Conservation (phyloP, 2,113 vertebrate genomes). For the Peromyscus californicus region DNA sequence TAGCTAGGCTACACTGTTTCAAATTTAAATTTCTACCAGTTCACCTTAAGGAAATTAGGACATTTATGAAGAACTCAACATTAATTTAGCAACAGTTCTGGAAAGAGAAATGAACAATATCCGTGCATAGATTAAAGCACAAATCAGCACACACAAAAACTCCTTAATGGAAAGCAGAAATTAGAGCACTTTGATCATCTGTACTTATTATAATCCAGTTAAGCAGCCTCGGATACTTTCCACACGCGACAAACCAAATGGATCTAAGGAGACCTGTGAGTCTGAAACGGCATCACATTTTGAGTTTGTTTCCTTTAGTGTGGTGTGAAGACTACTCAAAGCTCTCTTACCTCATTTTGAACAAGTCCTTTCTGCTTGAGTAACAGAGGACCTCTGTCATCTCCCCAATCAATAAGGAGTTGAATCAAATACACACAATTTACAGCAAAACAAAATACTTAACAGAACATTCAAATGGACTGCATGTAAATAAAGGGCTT, state of each 20-base stretch:
- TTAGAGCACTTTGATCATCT: constrained; percentile 51
- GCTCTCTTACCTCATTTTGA: constrained; percentile 56
- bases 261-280: constrained; percentile 30
- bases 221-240: constrained; percentile 47
- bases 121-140: constrained; percentile 44
- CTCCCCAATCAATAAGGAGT: constrained; percentile 51
- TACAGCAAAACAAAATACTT: constrained; percentile 50
- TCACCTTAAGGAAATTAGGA: constrained; percentile 41
- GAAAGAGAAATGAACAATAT: constrained; percentile 69
- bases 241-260: constrained; percentile 66
- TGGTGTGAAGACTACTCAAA: constrained; percentile 33
- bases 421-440: constrained; percentile 49
- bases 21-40: constrained; percentile 37
- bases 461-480: constrained; percentile 46
- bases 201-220: constrained; percentile 66
- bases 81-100: constrained; percentile 61
- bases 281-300: constrained; percentile 52
- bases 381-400: neutral
- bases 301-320: constrained; percentile 59
- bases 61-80: constrained; percentile 61
- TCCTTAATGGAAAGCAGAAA: constrained; percentile 52
- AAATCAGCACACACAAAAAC: constrained; percentile 50
- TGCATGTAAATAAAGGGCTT: neutral
- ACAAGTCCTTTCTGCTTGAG: constrained; percentile 46
- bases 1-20: constrained; percentile 28